Conservation (phyloP, 2,113 vertebrate species). For the Haemorhous mexicanus region DNA sequence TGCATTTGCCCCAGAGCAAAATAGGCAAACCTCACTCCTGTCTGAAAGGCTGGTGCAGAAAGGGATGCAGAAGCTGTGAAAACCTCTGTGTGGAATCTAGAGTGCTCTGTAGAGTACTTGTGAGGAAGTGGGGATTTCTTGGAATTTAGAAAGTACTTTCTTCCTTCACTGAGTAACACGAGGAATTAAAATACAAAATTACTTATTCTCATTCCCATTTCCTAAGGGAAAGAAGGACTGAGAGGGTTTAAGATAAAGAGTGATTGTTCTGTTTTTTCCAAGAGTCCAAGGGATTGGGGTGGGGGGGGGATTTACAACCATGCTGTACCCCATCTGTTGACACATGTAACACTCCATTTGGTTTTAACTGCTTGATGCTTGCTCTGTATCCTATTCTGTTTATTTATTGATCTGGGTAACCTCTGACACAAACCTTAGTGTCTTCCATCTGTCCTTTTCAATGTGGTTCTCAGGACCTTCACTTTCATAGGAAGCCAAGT, state of each 20-base stretch:
- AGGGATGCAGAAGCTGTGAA: neutral
- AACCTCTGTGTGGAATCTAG: neutral
- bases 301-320: neutral
- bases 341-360: neutral
- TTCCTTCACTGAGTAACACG: neutral
- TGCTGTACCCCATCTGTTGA: slow-evolving; percentile 19
- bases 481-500: slow-evolving; percentile 91
- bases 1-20: neutral
- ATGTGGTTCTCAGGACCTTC: slow-evolving; percentile 92
- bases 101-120: neutral
- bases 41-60: neutral
- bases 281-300: neutral
- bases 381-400: neutral
- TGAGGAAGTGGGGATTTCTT: neutral
- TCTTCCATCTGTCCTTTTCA: slow-evolving; percentile 96
- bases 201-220: neutral
- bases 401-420: neutral
- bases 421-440: slow-evolving; percentile 83
- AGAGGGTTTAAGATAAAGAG: neutral
- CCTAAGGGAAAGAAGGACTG: neutral
- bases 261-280: neutral
- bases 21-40: neutral
- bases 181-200: neutral
- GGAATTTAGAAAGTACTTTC: neutral
- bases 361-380: neutral